Percentiles rank a stretch among this genome's conserved stretches.
Evolutionary conservation across 2,888 invertebrate species (phyloP).

Genomic region (Unio delphinus): DNA sequence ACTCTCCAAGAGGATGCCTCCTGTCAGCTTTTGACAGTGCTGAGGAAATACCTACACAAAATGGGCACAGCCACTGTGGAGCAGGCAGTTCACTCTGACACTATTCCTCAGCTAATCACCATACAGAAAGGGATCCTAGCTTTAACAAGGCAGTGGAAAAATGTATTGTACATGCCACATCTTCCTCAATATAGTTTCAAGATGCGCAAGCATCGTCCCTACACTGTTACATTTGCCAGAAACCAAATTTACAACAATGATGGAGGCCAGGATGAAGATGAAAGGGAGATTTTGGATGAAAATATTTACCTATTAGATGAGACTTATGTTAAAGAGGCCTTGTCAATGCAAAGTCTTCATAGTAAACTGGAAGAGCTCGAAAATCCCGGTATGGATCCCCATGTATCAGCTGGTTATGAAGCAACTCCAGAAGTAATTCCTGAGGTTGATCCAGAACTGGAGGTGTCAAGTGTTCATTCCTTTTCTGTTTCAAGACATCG

Average conservation of each 20-base stretch:
- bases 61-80: conserved; percentile 85
- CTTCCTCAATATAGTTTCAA: conserved; percentile 88
- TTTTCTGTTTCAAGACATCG: too few species aligned
- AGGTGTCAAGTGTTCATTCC: too few species aligned
- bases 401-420: too few species aligned
- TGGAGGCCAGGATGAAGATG: conserved; percentile 28
- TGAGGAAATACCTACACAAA: conserved; percentile 84
- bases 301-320: conserved; percentile 79
- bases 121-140: conserved; percentile 95
- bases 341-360: too few species aligned
- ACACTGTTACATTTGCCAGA: conserved; percentile 91
- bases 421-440: too few species aligned
- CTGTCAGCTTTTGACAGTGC: conserved; percentile 90
- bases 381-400: too few species aligned
- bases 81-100: conserved; percentile 85
- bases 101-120: conserved; percentile 89
- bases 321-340: neutral
- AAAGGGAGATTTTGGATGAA: conserved; percentile 80
- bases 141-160: conserved; percentile 96
- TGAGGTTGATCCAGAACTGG: too few species aligned
- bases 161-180: conserved; percentile 92
- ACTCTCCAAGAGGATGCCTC: conserved; percentile 96
- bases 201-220: conserved; percentile 76
- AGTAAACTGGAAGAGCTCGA: too few species aligned
- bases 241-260: conserved; percentile 57